phyloP scores from a whole-genome alignment of 2,113 vertebrate species.

The Ancistrus triradiatus region DNA sequence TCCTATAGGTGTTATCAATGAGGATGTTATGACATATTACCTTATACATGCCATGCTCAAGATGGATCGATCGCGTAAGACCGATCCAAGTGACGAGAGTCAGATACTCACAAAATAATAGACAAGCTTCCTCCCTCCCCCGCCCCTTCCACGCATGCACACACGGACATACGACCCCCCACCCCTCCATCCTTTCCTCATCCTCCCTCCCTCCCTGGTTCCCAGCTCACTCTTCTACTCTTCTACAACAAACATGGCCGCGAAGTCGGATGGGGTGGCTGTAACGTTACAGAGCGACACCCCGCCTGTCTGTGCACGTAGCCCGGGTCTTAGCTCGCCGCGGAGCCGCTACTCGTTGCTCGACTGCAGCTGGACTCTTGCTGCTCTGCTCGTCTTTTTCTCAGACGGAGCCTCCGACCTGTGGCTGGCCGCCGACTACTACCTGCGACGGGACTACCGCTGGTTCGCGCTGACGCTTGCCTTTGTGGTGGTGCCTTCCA shows the following conservation, averaged over 20 bases:
- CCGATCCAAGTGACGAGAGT: slow-evolving; percentile 11
- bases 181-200: slow-evolving; percentile 35
- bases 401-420: slow-evolving; percentile 95
- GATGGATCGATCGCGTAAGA: background rate
- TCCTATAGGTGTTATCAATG: too few relatives aligned
- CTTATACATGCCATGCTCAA: background rate
- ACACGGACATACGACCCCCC: slow-evolving; percentile 7
- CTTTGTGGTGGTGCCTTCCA: slow-evolving; percentile 86
- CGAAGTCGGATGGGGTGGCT: slow-evolving; percentile 89
- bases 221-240: slow-evolving; percentile 65
- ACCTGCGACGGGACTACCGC: slow-evolving; percentile 74
- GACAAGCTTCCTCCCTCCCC: slow-evolving; percentile 5
- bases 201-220: slow-evolving; percentile 57
- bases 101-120: slow-evolving; percentile 6
- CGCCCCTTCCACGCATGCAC: slow-evolving; percentile 3
- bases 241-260: slow-evolving; percentile 92
- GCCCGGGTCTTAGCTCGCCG: slow-evolving; percentile 59
- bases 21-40: background rate
- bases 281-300: slow-evolving; percentile 65
- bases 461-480: slow-evolving; percentile 89
- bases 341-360: slow-evolving; percentile 69
- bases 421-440: slow-evolving; percentile 94
- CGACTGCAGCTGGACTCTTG: slow-evolving; percentile 87
- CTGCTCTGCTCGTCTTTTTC: slow-evolving; percentile 89
- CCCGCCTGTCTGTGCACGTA: slow-evolving; percentile 54